Conservation (phyloP, 2,113 vertebrate species). For the Phylloscopus trochilus region DNA sequence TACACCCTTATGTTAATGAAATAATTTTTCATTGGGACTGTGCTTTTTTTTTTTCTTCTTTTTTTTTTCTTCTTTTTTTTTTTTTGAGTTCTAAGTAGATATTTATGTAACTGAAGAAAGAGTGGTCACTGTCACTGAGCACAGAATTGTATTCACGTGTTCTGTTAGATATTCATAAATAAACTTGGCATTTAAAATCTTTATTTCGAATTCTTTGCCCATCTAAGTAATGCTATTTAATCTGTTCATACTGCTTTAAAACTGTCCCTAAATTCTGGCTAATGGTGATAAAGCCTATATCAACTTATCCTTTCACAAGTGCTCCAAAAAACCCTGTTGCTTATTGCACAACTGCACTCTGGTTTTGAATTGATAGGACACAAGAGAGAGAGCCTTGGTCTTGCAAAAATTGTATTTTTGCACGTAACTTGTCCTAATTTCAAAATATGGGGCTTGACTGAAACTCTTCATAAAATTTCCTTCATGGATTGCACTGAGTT, state of each 20-base stretch:
- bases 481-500: not conserved
- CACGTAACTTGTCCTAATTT: not conserved
- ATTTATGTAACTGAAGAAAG: not conserved
- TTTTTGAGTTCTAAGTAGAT: not conserved
- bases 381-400: not conserved
- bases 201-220: not conserved
- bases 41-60: not conserved
- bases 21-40: not conserved
- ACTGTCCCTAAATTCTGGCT: not conserved
- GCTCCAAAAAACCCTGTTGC: not conserved
- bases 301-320: not conserved
- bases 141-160: not conserved
- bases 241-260: not conserved
- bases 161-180: not conserved
- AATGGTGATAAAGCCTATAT: not conserved
- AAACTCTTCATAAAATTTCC: not conserved
- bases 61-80: not conserved
- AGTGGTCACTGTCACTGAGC: not conserved
- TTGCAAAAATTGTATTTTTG: not conserved
- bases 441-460: not conserved
- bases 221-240: not conserved
- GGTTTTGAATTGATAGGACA: not conserved
- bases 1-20: not conserved
- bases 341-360: not conserved
- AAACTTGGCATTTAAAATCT: not conserved